Conservation (phyloP, 2,888 invertebrate genomes). For the Barypeithes pellucidus region DNA sequence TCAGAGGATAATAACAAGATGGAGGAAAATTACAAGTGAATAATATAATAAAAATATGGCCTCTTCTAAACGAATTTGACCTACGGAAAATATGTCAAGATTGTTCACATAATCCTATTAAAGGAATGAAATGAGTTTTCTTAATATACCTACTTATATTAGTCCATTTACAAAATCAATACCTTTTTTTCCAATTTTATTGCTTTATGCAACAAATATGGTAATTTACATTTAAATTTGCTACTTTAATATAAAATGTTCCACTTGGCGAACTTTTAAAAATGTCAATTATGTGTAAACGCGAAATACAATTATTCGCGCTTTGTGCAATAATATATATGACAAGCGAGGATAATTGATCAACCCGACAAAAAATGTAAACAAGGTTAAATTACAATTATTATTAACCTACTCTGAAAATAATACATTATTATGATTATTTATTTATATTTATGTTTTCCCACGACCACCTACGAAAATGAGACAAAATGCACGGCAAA, state of each 20-base stretch:
- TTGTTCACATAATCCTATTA: background rate
- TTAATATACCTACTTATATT: background rate
- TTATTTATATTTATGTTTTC: too few species aligned
- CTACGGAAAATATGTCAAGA: too few species aligned
- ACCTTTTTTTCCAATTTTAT: background rate
- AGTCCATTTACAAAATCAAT: slow-evolving; percentile 10
- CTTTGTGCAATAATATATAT: slow-evolving; percentile 25
- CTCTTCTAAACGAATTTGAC: too few species aligned
- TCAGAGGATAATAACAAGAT: too few species aligned
- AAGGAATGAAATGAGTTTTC: slow-evolving; percentile 2
- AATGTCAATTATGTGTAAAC: slow-evolving; percentile 42
- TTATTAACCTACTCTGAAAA: slow-evolving; percentile 22
- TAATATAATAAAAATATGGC: too few species aligned
- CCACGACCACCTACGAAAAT: too few species aligned
- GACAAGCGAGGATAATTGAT: slow-evolving; percentile 32
- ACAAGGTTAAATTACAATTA: slow-evolving; percentile 35
- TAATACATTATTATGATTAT: slow-evolving; percentile 3
- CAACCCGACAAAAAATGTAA: slow-evolving; percentile 29
- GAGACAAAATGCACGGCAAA: too few species aligned
- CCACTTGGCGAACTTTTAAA: slow-evolving; percentile 30
- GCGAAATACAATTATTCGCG: slow-evolving; percentile 34
- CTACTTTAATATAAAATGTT: slow-evolving; percentile 37
- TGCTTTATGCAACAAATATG: slow-evolving; percentile 31
- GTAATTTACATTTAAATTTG: slow-evolving; percentile 40
- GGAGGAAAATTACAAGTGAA: too few species aligned